Conservation (phyloP, 2,113 vertebrate species). For the Thunnus maccoyii region DNA sequence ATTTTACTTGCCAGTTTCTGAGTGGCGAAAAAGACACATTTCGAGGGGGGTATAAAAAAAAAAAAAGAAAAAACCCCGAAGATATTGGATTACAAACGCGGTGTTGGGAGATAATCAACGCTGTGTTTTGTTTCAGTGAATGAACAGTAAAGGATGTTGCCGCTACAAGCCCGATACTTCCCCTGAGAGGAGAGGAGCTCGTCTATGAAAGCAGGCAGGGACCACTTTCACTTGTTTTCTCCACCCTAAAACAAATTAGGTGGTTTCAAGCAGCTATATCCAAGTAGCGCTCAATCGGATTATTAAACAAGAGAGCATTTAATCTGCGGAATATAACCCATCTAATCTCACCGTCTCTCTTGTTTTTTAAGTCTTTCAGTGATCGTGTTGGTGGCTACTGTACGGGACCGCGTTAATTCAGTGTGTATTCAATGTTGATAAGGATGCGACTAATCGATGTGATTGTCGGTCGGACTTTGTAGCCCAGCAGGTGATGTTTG, state of each 20-base stretch:
- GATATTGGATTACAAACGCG: conserved; percentile 12
- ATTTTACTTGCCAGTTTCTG: conserved; percentile 7
- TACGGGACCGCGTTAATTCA: background rate
- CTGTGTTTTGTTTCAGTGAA: conserved; percentile 8
- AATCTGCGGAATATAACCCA: conserved; percentile 25
- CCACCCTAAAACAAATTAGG: conserved; percentile 51
- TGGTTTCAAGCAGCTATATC: conserved; percentile 24
- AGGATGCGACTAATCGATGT: conserved; percentile 57
- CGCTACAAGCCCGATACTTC: conserved; percentile 48
- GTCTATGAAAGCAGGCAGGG: conserved; percentile 34
- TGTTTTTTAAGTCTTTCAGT: background rate
- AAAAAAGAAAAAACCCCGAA: background rate
- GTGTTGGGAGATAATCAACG: background rate
- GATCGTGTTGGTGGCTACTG: background rate
- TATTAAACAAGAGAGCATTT: conserved; percentile 31
- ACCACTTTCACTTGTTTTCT: conserved; percentile 66
- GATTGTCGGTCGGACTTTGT: conserved; percentile 31
- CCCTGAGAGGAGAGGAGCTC: conserved; percentile 60
- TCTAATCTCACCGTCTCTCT: conserved; percentile 25
- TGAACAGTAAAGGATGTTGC: conserved; percentile 53
- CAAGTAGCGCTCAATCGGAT: conserved; percentile 35
- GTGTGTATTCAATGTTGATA: background rate
- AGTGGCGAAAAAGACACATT: background rate
- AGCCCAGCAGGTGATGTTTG: conserved; percentile 26
- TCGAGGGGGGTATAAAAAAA: background rate